Evolutionary conservation across 1,140 invertebrate genomes (phyloP).

Genomic region (Penaeus vannamei): DNA sequence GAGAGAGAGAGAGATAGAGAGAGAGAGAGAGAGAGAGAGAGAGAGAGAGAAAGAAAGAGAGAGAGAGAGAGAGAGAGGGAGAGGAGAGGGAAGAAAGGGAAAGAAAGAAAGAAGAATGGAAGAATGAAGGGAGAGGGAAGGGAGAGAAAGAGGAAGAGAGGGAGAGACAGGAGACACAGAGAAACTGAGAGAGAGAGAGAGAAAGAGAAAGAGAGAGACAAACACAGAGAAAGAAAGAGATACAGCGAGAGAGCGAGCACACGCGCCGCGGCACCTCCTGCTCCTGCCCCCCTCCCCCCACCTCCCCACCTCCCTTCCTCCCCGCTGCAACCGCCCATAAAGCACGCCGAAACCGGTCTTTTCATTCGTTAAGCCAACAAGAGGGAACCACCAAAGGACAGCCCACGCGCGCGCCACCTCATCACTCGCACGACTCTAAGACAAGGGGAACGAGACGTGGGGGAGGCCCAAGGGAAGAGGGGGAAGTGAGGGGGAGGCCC

Average conservation of each 20-base stretch:
- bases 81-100: too few species aligned
- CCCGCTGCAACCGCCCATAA: too few species aligned
- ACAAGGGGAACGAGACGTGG: background rate
- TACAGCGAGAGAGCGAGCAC: background rate
- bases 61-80: background rate
- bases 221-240: background rate
- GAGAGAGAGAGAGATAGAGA: conserved; percentile 1
- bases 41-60: conserved; percentile 36
- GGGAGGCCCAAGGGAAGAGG: background rate
- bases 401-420: too few species aligned
- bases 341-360: too few species aligned
- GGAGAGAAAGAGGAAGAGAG: background rate
- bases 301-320: too few species aligned
- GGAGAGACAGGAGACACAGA: background rate
- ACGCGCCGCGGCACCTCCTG: too few species aligned
- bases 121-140: background rate
- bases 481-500: background rate
- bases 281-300: too few species aligned
- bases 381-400: too few species aligned
- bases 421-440: background rate
- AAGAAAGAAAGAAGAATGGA: too few species aligned
- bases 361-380: too few species aligned
- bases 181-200: background rate
- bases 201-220: background rate
- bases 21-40: conserved; percentile 45